A percentile compares a stretch with the other conserved stretches of the same genome.
Conservation (phyloP, 2,797 vertebrate species). For the Thaleichthys pacificus region DNA sequence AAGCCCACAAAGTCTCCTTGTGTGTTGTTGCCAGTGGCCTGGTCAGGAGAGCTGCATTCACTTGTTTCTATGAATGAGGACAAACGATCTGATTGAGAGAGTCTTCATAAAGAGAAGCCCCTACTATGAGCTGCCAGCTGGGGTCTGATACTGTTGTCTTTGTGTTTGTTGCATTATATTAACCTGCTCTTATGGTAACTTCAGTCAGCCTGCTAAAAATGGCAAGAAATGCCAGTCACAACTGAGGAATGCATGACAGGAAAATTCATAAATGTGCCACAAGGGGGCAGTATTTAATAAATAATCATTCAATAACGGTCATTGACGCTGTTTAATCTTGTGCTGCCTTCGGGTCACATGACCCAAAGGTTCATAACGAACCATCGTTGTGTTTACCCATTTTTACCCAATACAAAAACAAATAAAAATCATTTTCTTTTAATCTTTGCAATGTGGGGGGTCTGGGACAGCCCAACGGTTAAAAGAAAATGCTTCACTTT, state of each 20-base stretch:
- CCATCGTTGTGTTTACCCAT: too few relatives aligned
- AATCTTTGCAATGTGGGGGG: too few relatives aligned
- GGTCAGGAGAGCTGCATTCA: slow-evolving; percentile 1
- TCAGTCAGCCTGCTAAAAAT: not conserved
- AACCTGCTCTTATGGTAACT: not conserved
- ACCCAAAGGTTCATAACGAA: too few relatives aligned
- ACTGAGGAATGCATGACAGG: not conserved
- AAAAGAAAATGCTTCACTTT: too few relatives aligned
- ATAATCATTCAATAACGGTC: not conserved
- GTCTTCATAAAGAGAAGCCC: not conserved
- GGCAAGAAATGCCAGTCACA: not conserved
- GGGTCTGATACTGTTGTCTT: not conserved
- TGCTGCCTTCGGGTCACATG: too few relatives aligned
- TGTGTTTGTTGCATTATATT: slow-evolving; percentile 1
- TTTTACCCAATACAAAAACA: too few relatives aligned
- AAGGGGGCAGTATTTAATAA: slow-evolving; percentile 16
- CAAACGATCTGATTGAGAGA: not conserved
- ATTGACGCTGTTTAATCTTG: too few relatives aligned
- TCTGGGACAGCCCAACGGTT: too few relatives aligned
- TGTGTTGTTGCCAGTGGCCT: slow-evolving; percentile 8
- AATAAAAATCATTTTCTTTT: too few relatives aligned
- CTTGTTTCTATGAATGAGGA: slow-evolving; percentile 2
- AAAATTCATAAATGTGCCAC: slow-evolving; percentile 6
- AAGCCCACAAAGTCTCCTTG: slow-evolving; percentile 8
- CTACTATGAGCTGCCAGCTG: not conserved